These are phyloP conservation scores for Platycercus adscitus DNA, from an alignment of 2,113 vertebrate genomes.

Conservation along the genomic window DNA sequence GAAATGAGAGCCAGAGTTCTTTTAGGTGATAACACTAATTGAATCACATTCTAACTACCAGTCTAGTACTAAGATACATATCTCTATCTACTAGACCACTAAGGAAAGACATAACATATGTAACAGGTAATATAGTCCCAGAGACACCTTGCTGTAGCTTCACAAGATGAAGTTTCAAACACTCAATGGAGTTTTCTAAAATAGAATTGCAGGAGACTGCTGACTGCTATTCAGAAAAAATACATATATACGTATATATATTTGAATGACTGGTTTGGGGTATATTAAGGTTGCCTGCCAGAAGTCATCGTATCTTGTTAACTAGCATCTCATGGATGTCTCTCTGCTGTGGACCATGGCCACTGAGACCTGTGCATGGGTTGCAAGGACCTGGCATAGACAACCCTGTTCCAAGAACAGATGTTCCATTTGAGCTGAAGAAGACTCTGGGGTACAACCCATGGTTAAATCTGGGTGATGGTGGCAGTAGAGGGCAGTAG, in stretches of 20 bases:
- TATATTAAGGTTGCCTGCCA: background rate
- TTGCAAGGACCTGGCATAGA: background rate
- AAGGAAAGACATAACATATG: background rate
- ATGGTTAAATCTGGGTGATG: background rate
- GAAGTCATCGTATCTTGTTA: background rate
- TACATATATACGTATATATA: background rate
- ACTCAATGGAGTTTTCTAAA: background rate
- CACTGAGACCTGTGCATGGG: background rate
- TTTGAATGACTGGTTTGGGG: background rate
- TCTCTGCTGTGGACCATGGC: background rate
- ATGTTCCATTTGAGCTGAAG: background rate
- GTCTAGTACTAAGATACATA: background rate
- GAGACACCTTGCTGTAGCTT: background rate
- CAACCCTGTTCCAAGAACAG: background rate
- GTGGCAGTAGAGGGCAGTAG: slow-evolving; percentile 32
- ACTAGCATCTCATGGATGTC: background rate
- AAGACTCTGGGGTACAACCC: background rate
- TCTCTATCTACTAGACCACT: background rate
- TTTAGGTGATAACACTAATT: background rate
- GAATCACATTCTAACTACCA: background rate
- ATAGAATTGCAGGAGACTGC: background rate
- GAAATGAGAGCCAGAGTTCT: background rate
- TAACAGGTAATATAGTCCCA: background rate
- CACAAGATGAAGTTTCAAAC: background rate
- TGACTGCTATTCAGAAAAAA: background rate